Base-by-base conservation (phyloP, 2,797 vertebrate genomes). In the Mormyrops attenuatus region DNA sequence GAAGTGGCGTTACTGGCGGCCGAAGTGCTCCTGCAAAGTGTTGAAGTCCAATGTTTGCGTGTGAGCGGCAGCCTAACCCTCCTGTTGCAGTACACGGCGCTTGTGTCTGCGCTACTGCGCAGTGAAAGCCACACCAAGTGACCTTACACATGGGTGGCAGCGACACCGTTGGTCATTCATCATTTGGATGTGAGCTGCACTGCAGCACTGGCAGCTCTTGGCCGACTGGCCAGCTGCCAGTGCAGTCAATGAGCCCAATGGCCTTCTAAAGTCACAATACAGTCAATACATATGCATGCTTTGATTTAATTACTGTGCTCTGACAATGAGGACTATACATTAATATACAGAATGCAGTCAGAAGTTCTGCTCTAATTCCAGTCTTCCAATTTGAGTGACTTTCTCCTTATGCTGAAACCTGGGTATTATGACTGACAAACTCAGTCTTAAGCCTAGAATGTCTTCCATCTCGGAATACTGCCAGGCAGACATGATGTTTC, bases 101-200 rank as follows among this genome's bases (percentile, higher is more conserved):
- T 13, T 22, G 85, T n/a, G 17, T 20, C 26, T 22, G 7, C 30
- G 84, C 20, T 15, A 2, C 52, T n/a, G 69, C 26, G 41, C 17
- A n/a, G 80, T 38, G 8, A 5, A 60, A 41, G 8, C 49, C 50
- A 5, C 11, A 26, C 13, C 73, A n/a, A 77, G 66, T 3, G 15
- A 41, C 69, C 86, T 17, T 52, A 26, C 66, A 69, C 87, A 41
- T 86, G 89, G 93, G 92, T 91, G 89, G 88, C 91, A 66, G 63
- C 77, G 88, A 89, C 88, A 92, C 93, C 91, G 88, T 90, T 90
- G 91, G 93, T 94, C 93, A 94, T 95, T 94, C 92, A 94, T 95
- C 94, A 94, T 88, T 89, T 90, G 90, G 92, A 93, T 91, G 92
- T 89, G 91, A 89, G 91, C 88, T 90, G 93, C 89, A 88, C 92